Percentiles rank a stretch among this genome's conserved stretches.
Evolutionary conservation across 1,140 invertebrate species (phyloP).

Genomic region (Pachyrhynchus sulphureomaculatus): DNA sequence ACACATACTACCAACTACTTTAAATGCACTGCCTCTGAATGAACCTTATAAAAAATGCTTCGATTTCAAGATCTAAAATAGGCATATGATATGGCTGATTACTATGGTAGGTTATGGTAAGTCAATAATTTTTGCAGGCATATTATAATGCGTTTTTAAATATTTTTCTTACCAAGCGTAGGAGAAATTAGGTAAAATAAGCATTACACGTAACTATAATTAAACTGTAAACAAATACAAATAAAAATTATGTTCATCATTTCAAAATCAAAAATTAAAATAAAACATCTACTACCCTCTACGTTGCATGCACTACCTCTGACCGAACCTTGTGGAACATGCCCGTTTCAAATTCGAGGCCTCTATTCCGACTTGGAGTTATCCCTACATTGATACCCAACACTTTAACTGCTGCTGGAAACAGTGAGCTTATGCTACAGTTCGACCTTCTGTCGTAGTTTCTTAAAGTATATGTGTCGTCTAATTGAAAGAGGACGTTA

Average conservation of each 20-base stretch:
- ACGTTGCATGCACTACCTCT: constrained; percentile 36
- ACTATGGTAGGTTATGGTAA: too few species aligned
- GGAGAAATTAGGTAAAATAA: too few species aligned
- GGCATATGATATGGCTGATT: too few species aligned
- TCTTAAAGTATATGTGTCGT: constrained; percentile 74
- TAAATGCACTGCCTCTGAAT: constrained; percentile 10
- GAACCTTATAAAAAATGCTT: too few species aligned
- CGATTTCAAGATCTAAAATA: too few species aligned
- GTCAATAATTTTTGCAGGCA: too few species aligned
- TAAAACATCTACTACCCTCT: constrained; percentile 11
- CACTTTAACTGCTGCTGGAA: constrained; percentile 70
- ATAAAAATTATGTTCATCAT: not conserved
- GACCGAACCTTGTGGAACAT: constrained; percentile 63
- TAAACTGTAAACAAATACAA: too few species aligned
- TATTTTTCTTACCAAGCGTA: too few species aligned
- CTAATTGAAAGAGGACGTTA: constrained; percentile 73
- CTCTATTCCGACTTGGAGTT: constrained; percentile 51
- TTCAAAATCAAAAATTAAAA: not conserved
- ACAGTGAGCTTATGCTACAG: constrained; percentile 77
- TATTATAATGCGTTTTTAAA: too few species aligned
- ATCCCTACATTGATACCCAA: constrained; percentile 73
- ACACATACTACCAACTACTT: too few species aligned
- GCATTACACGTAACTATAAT: too few species aligned
- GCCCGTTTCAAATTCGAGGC: constrained; percentile 63
- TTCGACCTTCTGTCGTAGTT: constrained; percentile 79